These are phyloP conservation scores for Mastigias papua DNA, from an alignment of 30 jellyfish, hydroid and myxozoan genomes.

Conservation along the genomic window DNA sequence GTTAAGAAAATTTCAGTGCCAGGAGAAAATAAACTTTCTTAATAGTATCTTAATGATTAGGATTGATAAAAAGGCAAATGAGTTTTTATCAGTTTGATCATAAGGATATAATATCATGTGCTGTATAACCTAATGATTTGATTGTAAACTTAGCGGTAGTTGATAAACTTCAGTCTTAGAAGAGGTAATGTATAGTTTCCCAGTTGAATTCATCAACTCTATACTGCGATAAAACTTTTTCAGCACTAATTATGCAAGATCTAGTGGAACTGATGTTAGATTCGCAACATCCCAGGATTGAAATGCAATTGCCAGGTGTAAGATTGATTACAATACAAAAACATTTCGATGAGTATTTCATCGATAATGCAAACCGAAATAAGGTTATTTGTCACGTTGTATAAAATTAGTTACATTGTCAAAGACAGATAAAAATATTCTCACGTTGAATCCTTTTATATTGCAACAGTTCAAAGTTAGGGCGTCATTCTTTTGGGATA, in stretches of 20 bases:
- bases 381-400: background rate
- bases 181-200: background rate
- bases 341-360: background rate
- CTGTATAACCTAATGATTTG: no score
- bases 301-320: background rate
- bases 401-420: background rate
- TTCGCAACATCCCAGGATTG: background rate
- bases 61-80: no score
- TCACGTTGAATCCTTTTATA: constrained; percentile 45
- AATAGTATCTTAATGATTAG: no score
- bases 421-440: constrained; percentile 34
- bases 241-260: background rate
- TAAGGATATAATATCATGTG: no score
- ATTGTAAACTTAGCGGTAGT: no score
- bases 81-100: no score
- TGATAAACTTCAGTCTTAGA: no score
- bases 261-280: background rate
- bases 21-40: no score
- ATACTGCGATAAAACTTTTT: background rate
- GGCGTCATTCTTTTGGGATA: constrained; percentile 5
- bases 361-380: constrained; percentile 10
- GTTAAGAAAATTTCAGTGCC: no score
- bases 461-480: constrained; percentile 36
- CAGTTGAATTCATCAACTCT: background rate
- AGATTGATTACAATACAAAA: background rate